phyloP scores from a whole-genome alignment of 2,797 vertebrate genomes.

The Gambusia yucatana region DNA sequence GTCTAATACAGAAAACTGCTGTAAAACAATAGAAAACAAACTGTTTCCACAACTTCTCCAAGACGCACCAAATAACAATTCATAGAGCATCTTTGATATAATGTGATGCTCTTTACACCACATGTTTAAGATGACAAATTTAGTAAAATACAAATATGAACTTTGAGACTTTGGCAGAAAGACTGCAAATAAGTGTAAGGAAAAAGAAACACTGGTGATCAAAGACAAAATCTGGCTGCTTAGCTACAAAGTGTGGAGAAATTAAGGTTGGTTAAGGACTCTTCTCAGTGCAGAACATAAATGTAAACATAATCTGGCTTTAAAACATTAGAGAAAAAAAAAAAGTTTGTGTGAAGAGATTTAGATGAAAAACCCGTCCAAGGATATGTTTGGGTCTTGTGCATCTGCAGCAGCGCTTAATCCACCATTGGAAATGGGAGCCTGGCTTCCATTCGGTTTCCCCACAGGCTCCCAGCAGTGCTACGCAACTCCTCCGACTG shows the following conservation, averaged over 20 bases:
- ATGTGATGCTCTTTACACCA: background rate
- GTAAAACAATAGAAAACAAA: background rate
- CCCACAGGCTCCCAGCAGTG: constrained; percentile 57
- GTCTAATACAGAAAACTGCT: background rate
- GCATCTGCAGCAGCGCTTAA: constrained; percentile 64
- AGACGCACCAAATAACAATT: background rate
- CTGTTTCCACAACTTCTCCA: background rate
- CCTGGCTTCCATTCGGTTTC: constrained; percentile 64
- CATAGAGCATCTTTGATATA: background rate
- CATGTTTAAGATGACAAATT: background rate
- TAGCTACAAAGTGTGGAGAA: background rate
- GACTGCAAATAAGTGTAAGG: background rate
- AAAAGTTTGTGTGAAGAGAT: constrained; percentile 12
- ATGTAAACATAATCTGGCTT: background rate
- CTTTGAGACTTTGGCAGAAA: background rate
- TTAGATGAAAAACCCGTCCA: constrained; percentile 27
- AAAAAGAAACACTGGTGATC: background rate
- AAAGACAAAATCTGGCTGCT: background rate
- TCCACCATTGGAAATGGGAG: constrained; percentile 69
- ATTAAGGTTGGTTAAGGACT: background rate
- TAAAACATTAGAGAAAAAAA: constrained; percentile 5
- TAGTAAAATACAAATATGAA: background rate
- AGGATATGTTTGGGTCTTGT: constrained; percentile 38
- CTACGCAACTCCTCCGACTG: constrained; percentile 57
- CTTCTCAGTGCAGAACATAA: background rate